Evolutionary conservation across 1,140 invertebrate species (phyloP).

Genomic region (Drosophila chauvacae): DNA sequence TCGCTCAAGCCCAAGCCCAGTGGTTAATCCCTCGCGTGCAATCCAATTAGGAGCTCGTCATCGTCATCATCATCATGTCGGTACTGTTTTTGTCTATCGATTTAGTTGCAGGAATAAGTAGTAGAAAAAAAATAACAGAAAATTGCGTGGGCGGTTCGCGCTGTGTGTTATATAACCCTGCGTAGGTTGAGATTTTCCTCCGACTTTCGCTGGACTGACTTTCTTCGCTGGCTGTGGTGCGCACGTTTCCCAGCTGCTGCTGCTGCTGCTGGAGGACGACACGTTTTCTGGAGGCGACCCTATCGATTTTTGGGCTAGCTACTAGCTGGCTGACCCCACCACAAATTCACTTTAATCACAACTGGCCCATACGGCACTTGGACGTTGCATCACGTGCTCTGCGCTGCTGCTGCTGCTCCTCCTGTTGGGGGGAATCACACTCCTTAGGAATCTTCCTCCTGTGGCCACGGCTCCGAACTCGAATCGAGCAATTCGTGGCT

Average conservation of each 20-base stretch:
- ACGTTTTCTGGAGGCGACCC: slow-evolving; percentile 36
- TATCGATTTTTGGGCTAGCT: slow-evolving; percentile 50
- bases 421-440: background rate
- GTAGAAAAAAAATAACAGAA: background rate
- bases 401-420: background rate
- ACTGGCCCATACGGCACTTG: slow-evolving; percentile 32
- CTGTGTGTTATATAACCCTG: slow-evolving; percentile 64
- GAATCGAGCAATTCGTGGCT: slow-evolving; percentile 11
- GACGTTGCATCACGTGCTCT: slow-evolving; percentile 55
- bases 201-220: slow-evolving; percentile 7
- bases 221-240: slow-evolving; percentile 43
- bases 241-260: slow-evolving; percentile 51
- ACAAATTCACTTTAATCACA: slow-evolving; percentile 50
- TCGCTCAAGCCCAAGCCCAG: slow-evolving; percentile 9
- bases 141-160: slow-evolving; percentile 31
- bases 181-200: slow-evolving; percentile 57
- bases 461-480: slow-evolving; percentile 3
- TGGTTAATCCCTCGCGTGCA: slow-evolving; percentile 56
- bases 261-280: slow-evolving; percentile 19
- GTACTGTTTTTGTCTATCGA: slow-evolving; percentile 55
- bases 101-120: slow-evolving; percentile 29
- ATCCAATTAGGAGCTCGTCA: slow-evolving; percentile 62
- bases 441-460: background rate
- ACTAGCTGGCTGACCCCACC: slow-evolving; percentile 23
- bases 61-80: slow-evolving; percentile 28